These are phyloP conservation scores for Helleia helle DNA, from an alignment of 2,888 invertebrate species.

Conservation along the genomic window DNA sequence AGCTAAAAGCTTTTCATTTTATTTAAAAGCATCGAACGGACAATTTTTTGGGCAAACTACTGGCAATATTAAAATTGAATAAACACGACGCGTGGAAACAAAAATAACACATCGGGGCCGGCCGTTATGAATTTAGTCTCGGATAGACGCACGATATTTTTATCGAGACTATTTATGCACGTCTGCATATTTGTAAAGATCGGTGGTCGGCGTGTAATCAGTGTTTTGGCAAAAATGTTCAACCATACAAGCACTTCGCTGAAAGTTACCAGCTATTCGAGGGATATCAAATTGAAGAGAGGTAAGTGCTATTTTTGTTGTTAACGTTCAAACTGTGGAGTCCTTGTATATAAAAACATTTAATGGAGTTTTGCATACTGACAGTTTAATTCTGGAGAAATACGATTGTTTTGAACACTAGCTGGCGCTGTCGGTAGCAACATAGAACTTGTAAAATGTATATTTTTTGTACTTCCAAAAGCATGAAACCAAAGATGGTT, in stretches of 20 bases:
- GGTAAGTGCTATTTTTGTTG: slow-evolving; percentile 35
- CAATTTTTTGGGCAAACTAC: slow-evolving; percentile 13
- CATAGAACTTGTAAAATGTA: no score
- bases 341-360: no score
- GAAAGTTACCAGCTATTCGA: slow-evolving; percentile 32
- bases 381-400: no score
- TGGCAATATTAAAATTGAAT: slow-evolving; percentile 48
- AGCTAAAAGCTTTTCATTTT: slow-evolving; percentile 15
- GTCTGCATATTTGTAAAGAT: slow-evolving; percentile 22
- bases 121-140: slow-evolving; percentile 40
- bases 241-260: slow-evolving; percentile 46
- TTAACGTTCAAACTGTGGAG: no score
- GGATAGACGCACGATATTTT: slow-evolving; percentile 40
- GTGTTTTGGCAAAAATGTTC: slow-evolving; percentile 36
- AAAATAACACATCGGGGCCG: slow-evolving; percentile 57
- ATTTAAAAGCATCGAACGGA: slow-evolving; percentile 15
- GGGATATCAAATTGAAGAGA: slow-evolving; percentile 28
- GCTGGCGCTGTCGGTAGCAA: no score
- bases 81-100: slow-evolving; percentile 49
- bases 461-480: no score
- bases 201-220: slow-evolving; percentile 17
- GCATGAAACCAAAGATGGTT: no score
- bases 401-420: no score
- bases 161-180: slow-evolving; percentile 37
- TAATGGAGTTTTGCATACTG: no score